Evolutionary conservation across 2,113 vertebrate genomes (phyloP).

Genomic region (Pangasianodon hypophthalmus): DNA sequence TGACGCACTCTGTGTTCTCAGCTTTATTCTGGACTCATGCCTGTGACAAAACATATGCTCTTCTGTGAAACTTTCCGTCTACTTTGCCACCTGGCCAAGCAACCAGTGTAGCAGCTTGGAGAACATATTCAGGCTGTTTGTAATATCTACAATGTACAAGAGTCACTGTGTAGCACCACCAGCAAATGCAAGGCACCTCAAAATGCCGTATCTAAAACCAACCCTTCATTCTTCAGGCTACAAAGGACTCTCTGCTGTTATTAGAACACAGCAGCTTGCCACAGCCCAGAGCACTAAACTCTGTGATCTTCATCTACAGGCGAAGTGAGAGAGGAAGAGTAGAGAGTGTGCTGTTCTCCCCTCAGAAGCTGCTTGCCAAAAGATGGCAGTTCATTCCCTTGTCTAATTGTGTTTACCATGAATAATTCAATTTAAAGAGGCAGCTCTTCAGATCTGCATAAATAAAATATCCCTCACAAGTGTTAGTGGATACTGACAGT

Average conservation of each 20-base stretch:
- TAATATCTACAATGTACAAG: background rate
- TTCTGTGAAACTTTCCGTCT: slow-evolving; percentile 1
- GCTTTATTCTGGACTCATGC: background rate
- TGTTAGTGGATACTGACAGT: slow-evolving; percentile 60
- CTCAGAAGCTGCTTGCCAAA: slow-evolving; percentile 11
- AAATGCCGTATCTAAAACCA: background rate
- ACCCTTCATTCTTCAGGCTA: background rate
- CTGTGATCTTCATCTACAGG: slow-evolving; percentile 13
- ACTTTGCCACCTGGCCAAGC: slow-evolving; percentile 15
- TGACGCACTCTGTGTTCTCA: background rate
- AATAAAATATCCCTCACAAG: slow-evolving; percentile 63
- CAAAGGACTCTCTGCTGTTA: background rate
- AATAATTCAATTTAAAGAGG: slow-evolving; percentile 69
- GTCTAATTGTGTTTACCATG: slow-evolving; percentile 64
- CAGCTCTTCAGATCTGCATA: slow-evolving; percentile 61
- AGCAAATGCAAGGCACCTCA: background rate
- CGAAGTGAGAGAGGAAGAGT: background rate
- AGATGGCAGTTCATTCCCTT: slow-evolving; percentile 31
- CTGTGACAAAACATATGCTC: background rate
- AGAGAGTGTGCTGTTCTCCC: slow-evolving; percentile 25
- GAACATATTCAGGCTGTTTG: background rate
- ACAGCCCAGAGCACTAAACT: background rate
- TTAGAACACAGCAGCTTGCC: slow-evolving; percentile 20
- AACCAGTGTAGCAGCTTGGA: background rate
- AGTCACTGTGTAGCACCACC: background rate